Evolutionary conservation across 2,113 vertebrate genomes (phyloP), one percentile per base, ranked within the genome.

Genomic region (Gambusia holbrooki): DNA sequence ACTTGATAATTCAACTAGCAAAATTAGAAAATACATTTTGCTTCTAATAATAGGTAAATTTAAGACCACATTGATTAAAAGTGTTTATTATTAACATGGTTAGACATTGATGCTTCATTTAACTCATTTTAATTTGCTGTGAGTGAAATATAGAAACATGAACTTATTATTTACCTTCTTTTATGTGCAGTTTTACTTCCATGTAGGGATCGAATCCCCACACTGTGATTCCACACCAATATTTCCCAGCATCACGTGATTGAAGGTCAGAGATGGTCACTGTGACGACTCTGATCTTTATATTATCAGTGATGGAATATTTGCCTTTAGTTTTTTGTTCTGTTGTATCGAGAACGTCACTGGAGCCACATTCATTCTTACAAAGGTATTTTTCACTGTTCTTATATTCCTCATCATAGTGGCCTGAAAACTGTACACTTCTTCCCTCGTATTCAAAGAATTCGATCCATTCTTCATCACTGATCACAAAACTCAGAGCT

Each of bases 141-240:
- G 15, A 48, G 42, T 15, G 42, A 15, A 15, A 45, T 45, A 15
- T 45, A 15, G 4, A 45, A 45, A 15, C 13, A 45, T 15, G 0
- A 15, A 45, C 3, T 45, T 15, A 29, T 29, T 29, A 63, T 19
- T 69, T 74, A 86, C 77, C 85, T 80, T n/a, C 6, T 32, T 0
- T 0, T 32, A 85, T 48, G 3, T 76, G 12, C 66, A 91, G 73
- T 0, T 27, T 25, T 0, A 86, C 74, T 80, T 84, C 74, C 29
- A 33, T 77, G 60, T 83, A 89, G 27, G 76, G 14, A 62, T 89
- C 86, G n/a, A n/a, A n/a, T n/a, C n/a, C n/a, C n/a, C n/a, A n/a
- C n/a, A n/a, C n/a, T n/a, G n/a, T 69, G 66, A 88, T 82, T 2
- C 68, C 82, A 72, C 87, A 91, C 78, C 82, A 80, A 80, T 89